These are phyloP conservation scores for Cygnus buccinator DNA, from an alignment of 2,113 vertebrate genomes.

Conservation along the genomic window DNA sequence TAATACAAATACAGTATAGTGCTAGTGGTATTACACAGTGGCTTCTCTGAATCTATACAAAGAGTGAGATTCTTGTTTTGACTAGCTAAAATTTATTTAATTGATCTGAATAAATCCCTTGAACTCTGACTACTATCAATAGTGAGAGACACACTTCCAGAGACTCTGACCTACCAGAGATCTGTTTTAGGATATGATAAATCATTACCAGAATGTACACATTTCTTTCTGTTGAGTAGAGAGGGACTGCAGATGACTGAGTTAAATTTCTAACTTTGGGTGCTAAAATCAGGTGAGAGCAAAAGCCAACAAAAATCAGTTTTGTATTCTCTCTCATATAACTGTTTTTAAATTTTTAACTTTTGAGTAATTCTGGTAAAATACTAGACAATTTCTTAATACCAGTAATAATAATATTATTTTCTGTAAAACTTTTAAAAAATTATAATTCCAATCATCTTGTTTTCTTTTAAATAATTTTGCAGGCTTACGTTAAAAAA, in stretches of 20 bases:
- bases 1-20: background rate
- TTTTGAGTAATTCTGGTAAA: background rate
- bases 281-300: background rate
- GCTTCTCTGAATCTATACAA: background rate
- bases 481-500: background rate
- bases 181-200: background rate
- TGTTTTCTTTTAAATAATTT: background rate
- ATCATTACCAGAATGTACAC: background rate
- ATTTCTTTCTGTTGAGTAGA: background rate
- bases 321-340: background rate
- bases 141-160: background rate
- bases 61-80: background rate
- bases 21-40: background rate
- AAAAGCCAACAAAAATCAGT: background rate
- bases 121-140: background rate
- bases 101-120: background rate
- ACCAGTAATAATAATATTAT: background rate
- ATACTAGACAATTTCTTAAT: background rate
- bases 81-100: background rate
- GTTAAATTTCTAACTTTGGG: background rate
- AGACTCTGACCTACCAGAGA: background rate
- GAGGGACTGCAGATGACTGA: background rate
- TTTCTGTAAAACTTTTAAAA: background rate
- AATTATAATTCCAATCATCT: background rate
- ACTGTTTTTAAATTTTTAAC: background rate